A percentile compares a stretch with the other conserved stretches of the same genome.
These are phyloP conservation scores for Neoniphon sammara DNA, from an alignment of 2,797 vertebrate genomes.

Conservation along the genomic window DNA sequence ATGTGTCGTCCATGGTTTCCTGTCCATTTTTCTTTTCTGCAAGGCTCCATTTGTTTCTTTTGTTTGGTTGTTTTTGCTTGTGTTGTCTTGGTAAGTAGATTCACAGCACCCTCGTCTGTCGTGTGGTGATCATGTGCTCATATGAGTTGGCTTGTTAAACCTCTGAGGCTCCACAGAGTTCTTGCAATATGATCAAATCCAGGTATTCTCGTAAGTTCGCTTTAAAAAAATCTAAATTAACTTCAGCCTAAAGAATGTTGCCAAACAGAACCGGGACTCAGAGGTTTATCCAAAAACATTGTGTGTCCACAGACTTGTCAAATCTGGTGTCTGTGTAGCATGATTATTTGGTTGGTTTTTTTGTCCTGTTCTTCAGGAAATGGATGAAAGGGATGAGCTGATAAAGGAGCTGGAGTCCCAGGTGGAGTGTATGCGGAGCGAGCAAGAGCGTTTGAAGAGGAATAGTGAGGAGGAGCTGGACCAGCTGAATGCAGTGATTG, in stretches of 20 bases:
- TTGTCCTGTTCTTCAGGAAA: conserved; percentile 76
- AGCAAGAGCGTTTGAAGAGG: conserved; percentile 89
- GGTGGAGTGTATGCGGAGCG: conserved; percentile 89
- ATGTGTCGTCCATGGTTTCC: conserved; percentile 65
- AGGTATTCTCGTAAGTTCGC: neutral
- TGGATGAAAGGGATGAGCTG: conserved; percentile 87
- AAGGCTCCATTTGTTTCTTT: conserved; percentile 34
- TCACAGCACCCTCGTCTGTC: conserved; percentile 50
- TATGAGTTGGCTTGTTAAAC: conserved; percentile 66
- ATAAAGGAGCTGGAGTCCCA: conserved; percentile 90
- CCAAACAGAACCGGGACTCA: conserved; percentile 49
- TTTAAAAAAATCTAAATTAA: neutral
- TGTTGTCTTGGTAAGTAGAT: conserved; percentile 69
- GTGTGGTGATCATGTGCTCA: conserved; percentile 65
- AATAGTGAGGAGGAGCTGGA: conserved; percentile 90
- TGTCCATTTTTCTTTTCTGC: conserved; percentile 40
- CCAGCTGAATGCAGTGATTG: conserved; percentile 93
- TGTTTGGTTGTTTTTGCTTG: conserved; percentile 47
- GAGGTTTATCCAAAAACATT: conserved; percentile 55
- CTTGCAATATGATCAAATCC: conserved; percentile 4
- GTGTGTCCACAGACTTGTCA: conserved; percentile 16
- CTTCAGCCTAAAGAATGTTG: neutral
- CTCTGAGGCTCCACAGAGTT: conserved; percentile 58
- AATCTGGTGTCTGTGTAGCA: conserved; percentile 2
- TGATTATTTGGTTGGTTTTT: conserved; percentile 22